Conservation (phyloP, 2,888 invertebrate genomes). For the Mactromeris polynyma region DNA sequence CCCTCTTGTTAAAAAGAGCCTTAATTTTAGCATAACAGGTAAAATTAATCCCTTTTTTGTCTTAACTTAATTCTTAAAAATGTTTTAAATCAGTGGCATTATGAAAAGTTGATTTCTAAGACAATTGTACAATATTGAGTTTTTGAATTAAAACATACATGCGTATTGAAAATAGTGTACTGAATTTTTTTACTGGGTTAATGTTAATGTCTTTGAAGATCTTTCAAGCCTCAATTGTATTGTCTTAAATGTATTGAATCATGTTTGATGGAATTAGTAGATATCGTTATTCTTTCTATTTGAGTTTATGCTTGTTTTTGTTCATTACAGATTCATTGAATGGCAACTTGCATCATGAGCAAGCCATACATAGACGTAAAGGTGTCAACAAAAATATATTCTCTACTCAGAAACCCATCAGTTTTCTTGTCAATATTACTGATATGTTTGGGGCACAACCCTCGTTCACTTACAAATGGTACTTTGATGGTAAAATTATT, state of each 20-base stretch:
- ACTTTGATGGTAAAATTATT: conserved; percentile 12
- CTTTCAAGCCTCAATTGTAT: no score
- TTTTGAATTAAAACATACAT: no score
- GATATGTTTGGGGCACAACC: conserved; percentile 24
- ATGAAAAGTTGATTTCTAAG: neutral
- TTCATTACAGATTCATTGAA: conserved; percentile 47
- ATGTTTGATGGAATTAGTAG: no score
- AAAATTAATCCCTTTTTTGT: neutral
- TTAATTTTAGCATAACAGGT: conserved; percentile 32
- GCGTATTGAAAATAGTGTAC: no score
- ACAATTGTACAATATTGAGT: neutral
- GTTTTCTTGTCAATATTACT: conserved; percentile 41
- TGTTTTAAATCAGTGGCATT: neutral
- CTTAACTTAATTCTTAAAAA: neutral
- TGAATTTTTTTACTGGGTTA: no score
- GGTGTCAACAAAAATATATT: conserved; percentile 14
- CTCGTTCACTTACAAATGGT: conserved; percentile 45
- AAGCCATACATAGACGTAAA: conserved; percentile 30
- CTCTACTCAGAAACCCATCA: conserved; percentile 16
- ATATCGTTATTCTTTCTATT: no score
- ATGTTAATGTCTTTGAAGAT: no score
- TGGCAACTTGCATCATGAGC: conserved; percentile 44
- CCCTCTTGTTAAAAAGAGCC: conserved; percentile 22
- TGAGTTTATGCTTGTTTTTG: no score
- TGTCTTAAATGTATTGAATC: no score